phyloP scores from a whole-genome alignment of 2,888 invertebrate species.

The Drosophila paranaensis region DNA sequence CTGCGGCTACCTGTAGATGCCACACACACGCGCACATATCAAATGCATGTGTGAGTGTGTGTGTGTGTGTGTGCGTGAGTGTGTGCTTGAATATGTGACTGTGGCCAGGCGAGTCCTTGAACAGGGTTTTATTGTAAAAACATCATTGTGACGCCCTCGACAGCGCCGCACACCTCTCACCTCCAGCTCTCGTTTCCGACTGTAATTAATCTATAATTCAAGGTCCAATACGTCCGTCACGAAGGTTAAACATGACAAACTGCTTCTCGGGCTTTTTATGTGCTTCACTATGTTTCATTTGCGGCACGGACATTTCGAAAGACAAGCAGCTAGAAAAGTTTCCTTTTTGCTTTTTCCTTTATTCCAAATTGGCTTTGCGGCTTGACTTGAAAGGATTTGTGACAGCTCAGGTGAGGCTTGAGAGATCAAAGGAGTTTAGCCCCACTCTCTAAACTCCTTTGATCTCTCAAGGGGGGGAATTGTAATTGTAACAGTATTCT shows the following conservation, averaged over 20 bases:
- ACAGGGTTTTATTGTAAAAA: slow-evolving; percentile 60
- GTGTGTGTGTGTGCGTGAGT: background rate
- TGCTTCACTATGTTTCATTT: slow-evolving; percentile 23
- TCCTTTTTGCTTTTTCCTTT: background rate
- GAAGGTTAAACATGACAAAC: slow-evolving; percentile 71
- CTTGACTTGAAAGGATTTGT: slow-evolving; percentile 4
- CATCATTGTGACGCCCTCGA: slow-evolving; percentile 40
- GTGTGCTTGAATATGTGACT: slow-evolving; percentile 22
- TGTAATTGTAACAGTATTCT: background rate
- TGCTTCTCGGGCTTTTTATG: slow-evolving; percentile 28
- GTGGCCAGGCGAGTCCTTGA: slow-evolving; percentile 65
- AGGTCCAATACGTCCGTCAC: slow-evolving; percentile 67
- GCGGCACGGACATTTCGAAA: slow-evolving; percentile 5
- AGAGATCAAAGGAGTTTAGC: background rate
- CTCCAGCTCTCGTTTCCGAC: slow-evolving; percentile 49
- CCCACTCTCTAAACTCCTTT: too few relatives aligned
- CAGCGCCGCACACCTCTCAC: background rate
- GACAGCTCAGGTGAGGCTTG: slow-evolving; percentile 6
- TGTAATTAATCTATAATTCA: slow-evolving; percentile 79
- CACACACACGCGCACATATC: slow-evolving; percentile 35
- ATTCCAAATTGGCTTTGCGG: slow-evolving; percentile 2
- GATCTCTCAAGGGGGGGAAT: too few relatives aligned
- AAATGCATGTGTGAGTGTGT: slow-evolving; percentile 4
- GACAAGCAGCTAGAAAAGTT: slow-evolving; percentile 28
- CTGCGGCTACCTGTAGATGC: slow-evolving; percentile 82